Base-by-base conservation (phyloP, 2,888 invertebrate species). In the Stratiomys singularior region DNA sequence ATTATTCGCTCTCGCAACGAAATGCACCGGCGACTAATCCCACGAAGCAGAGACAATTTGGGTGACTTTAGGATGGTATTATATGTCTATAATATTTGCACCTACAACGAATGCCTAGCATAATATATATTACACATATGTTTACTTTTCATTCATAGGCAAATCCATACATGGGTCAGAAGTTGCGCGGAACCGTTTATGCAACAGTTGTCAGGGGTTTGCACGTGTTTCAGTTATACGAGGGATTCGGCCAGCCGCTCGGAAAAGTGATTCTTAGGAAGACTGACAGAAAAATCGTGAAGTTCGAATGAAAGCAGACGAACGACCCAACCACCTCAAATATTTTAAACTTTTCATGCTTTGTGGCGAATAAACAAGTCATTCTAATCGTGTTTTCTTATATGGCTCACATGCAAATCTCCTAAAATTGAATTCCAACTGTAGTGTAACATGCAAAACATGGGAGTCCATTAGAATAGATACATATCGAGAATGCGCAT, bases 141-240 rank as follows among this genome's bases (percentile, higher is more conserved):
- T n/a, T n/a, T 37, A 37, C 37, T 37, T 37, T 37, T 47, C 23
- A 60, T 13, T 87, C 87, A 27, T 85, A 92, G 91, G 83, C 92
- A 15, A 92, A 92, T 27, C 93, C 93, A 0, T 93, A 93, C 82
- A 86, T 91, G 80, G 90, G 90, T 7, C 90, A 88, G 81, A 86
- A 87, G 80, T 83, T 93, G 27, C 88, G 87, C 79, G 93, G 93
- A 21, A 89, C 90, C 64, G 91, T 93, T 18, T 87, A 89, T 82
- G 88, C 90, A 78, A 93, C 93, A 0, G 89, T 91, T 80, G 88
- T 93, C 0, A 88, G 93, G 7, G 93, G 93, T 0, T 85, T 89
- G 69, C 88, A 91, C 52, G 89, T 93, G 78, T 93, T 89, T 83
- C 84, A 85, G 80, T 83, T 86, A 47, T 85, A 84, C 79, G 85